Base-by-base conservation (phyloP, 2,797 vertebrate genomes). In the Mionectes olivaceus region DNA sequence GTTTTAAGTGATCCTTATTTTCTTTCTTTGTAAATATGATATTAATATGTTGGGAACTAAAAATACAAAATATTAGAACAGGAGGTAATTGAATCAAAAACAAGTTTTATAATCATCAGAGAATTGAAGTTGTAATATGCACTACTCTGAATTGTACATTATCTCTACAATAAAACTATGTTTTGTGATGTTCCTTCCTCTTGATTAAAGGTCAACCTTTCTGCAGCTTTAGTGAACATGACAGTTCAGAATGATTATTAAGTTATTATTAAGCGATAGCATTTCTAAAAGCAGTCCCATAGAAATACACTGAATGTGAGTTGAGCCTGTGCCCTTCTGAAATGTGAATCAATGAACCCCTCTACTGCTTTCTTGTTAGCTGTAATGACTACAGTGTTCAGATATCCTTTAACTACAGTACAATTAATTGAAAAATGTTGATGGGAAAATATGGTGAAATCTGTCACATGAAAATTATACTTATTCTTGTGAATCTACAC, bases 191-290 rank as follows among this genome's bases (percentile, higher is more conserved):
- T 11, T 87, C 30, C 30, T 89, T 90, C 43, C 41, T 90, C 70
- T 88, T 87, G 76, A 95, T 94, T 96, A 95, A 94, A 95, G 79
- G 87, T 90, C 89, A 95, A 52, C 43, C 32, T 85, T 89, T 86
- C 64, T 64, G 52, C 56, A 53, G 41, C 37, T 80, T 76, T 89
- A 61, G 43, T 64, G 79, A 91, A 77, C 53, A 35, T 52, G 70
- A 55, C 68, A 64, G 64, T 63, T 90, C 50, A 86, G 70, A 76
- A 44, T 35, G 33, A 65, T 61, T 52, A 79, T 56, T 82, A 80
- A 80, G 32, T 46, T 93, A 52, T 52, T 30, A 52, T 52, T 57
- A 87, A 49, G 37, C 30, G 46, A 57, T 64, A 82, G 17, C 52
- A 64, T 18, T 87, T 91, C 50, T 73, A 11, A 90, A 83, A 87